Evolutionary conservation across 2,797 vertebrate genomes (phyloP).

Genomic region (Gambelia wislizenii): DNA sequence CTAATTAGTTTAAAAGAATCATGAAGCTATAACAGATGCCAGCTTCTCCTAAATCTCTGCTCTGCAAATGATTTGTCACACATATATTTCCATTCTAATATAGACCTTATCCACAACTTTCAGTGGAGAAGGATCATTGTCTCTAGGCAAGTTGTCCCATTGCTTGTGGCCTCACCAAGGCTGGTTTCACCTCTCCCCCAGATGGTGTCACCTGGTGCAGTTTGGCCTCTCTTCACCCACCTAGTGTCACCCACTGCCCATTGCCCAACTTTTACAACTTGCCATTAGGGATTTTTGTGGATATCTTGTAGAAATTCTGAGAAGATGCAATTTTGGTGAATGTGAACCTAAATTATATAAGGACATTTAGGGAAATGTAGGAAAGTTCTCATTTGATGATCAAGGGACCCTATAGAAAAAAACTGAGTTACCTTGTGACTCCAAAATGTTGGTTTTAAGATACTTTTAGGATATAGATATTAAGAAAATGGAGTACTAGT

Average conservation of each 20-base stretch:
- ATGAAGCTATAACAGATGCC: background rate
- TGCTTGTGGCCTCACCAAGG: too few relatives aligned
- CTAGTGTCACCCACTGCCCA: too few relatives aligned
- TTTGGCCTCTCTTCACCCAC: too few relatives aligned
- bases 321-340: background rate
- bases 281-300: background rate
- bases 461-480: background rate
- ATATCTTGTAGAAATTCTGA: background rate
- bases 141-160: background rate
- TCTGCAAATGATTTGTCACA: background rate
- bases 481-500: background rate
- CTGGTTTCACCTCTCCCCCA: too few relatives aligned
- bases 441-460: background rate
- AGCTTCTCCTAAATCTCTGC: background rate
- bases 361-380: background rate
- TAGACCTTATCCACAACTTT: background rate
- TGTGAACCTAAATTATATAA: background rate
- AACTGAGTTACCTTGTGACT: background rate
- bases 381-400: background rate
- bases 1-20: background rate
- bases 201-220: too few relatives aligned
- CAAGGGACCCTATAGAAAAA: background rate
- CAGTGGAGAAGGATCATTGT: background rate
- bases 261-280: background rate
- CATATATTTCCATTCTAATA: background rate